Conservation (phyloP, 2,113 vertebrate genomes). For the Crotalus tigris region DNA sequence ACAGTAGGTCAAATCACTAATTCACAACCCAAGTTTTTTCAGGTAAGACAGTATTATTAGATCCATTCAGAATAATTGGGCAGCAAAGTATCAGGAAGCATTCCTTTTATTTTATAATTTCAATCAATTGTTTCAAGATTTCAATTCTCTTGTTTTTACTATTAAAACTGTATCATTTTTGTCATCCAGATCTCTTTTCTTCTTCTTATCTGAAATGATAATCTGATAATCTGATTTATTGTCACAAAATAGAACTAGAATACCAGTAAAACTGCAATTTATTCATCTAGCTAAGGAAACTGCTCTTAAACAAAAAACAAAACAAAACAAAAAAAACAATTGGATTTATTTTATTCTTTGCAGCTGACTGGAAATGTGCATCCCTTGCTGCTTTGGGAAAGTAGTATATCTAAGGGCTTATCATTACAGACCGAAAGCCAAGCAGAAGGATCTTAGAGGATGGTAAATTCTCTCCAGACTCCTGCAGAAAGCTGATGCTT, state of each 20-base stretch:
- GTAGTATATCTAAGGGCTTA: neutral
- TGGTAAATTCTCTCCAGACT: neutral
- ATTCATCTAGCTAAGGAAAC: neutral
- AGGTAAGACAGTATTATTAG: neutral
- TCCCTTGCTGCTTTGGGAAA: neutral
- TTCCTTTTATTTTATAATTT: neutral
- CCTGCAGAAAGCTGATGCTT: neutral
- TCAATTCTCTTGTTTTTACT: neutral
- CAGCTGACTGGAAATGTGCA: neutral
- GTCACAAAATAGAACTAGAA: constrained; percentile 6
- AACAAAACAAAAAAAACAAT: neutral
- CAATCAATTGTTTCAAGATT: neutral
- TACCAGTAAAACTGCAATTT: constrained; percentile 9
- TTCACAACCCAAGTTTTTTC: neutral
- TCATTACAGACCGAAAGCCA: neutral
- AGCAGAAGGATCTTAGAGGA: neutral
- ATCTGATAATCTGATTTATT: neutral
- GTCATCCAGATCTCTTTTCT: neutral
- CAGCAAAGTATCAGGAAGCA: neutral
- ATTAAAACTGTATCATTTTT: neutral
- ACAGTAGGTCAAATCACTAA: neutral
- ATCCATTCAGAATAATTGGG: neutral
- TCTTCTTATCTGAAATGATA: neutral
- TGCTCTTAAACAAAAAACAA: neutral
- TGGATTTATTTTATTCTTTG: neutral